These are phyloP conservation scores for Serranus cabrilla DNA, from an alignment of 2,797 vertebrate species.

Conservation along the genomic window DNA sequence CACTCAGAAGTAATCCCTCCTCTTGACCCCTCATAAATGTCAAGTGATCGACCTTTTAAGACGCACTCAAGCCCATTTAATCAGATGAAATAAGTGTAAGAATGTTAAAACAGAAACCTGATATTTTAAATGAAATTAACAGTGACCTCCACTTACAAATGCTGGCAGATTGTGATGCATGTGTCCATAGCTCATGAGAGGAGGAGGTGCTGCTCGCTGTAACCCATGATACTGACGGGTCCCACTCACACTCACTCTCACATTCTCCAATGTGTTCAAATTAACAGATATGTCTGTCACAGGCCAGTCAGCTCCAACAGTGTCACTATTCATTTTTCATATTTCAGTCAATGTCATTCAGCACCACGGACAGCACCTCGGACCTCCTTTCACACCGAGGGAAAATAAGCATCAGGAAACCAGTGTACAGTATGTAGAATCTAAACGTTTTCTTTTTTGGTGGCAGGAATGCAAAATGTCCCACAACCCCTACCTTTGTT, in stretches of 20 bases:
- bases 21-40: constrained; percentile 5
- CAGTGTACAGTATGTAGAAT: too few relatives aligned
- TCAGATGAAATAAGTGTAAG: constrained; percentile 8
- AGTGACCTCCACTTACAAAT: neutral
- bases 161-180: constrained; percentile 33
- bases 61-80: constrained; percentile 11
- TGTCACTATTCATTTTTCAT: neutral
- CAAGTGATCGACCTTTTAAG: neutral
- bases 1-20: neutral
- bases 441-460: too few relatives aligned
- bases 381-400: neutral
- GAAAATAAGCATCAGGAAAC: too few relatives aligned
- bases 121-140: constrained; percentile 16
- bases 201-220: constrained; percentile 29
- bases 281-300: constrained; percentile 33
- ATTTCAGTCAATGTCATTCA: constrained; percentile 26
- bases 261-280: constrained; percentile 28
- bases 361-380: constrained; percentile 39
- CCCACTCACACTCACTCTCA: neutral
- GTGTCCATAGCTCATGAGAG: constrained; percentile 16
- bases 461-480: too few relatives aligned
- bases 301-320: constrained; percentile 18
- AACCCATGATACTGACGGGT: constrained; percentile 4
- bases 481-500: too few relatives aligned
- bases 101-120: neutral